Percentiles rank a stretch among this genome's conserved stretches.
These are phyloP conservation scores for Thyatira batis DNA, from an alignment of 2,888 invertebrate species.

Conservation along the genomic window DNA sequence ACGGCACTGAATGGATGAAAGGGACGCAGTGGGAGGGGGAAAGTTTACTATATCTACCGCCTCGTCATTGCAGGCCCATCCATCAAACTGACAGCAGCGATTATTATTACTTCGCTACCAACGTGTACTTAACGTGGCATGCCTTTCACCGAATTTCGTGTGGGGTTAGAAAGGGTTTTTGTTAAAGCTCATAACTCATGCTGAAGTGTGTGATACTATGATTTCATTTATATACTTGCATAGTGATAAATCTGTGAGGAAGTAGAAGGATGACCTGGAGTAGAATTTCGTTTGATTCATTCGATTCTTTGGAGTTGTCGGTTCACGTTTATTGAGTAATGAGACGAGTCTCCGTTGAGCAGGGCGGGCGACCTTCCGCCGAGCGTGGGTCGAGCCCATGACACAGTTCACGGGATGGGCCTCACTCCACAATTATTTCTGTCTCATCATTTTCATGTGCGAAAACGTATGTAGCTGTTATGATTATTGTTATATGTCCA, in stretches of 20 bases:
- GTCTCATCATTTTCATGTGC: constrained; percentile 60
- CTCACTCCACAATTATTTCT: constrained; percentile 66
- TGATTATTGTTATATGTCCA: constrained; percentile 16
- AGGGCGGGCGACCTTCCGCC: constrained; percentile 72
- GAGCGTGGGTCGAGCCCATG: constrained; percentile 78
- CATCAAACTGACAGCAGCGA: constrained; percentile 70
- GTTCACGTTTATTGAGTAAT: constrained; percentile 55
- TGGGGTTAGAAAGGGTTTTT: constrained; percentile 46
- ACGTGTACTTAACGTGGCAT: constrained; percentile 43
- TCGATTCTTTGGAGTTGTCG: constrained; percentile 35
- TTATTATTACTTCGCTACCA: constrained; percentile 62
- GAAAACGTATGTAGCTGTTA: constrained; percentile 20
- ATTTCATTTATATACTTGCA: background rate
- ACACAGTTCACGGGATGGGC: constrained; percentile 74
- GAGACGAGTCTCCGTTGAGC: constrained; percentile 45
- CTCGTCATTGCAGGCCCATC: constrained; percentile 66
- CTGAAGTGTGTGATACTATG: constrained; percentile 16
- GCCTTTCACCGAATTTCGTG: constrained; percentile 51
- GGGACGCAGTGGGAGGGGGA: constrained; percentile 37
- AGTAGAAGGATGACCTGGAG: constrained; percentile 7
- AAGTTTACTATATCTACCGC: constrained; percentile 50
- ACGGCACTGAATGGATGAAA: constrained; percentile 34
- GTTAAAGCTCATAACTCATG: constrained; percentile 38
- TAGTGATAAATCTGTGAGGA: constrained; percentile 5
- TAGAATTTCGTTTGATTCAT: constrained; percentile 20